Percentiles rank a stretch among this genome's conserved stretches.
Evolutionary conservation across 2,888 invertebrate species (phyloP).

Genomic region (Dolichomitus sp.): DNA sequence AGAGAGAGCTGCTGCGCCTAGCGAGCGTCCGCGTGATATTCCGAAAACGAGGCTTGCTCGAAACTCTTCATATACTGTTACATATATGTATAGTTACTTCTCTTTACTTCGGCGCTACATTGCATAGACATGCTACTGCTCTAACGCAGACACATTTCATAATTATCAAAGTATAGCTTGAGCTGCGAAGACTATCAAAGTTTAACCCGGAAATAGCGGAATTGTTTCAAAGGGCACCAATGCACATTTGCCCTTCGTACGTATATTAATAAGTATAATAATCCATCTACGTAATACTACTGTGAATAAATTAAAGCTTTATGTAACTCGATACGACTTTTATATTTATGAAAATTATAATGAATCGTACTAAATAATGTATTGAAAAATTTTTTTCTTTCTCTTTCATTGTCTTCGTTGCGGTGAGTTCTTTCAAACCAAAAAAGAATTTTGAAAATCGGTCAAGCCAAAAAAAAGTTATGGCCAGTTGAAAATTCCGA

Average conservation of each 20-base stretch:
- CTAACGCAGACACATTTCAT: conserved; percentile 37
- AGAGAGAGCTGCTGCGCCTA: conserved; percentile 41
- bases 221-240: background rate
- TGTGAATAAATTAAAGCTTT: too few species aligned
- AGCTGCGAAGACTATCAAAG: background rate
- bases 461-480: too few species aligned
- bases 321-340: too few species aligned
- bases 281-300: too few species aligned
- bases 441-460: too few species aligned
- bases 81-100: background rate
- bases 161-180: conserved; percentile 40
- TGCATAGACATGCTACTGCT: background rate
- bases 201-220: background rate
- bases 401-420: too few species aligned
- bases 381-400: too few species aligned
- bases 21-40: conserved; percentile 51
- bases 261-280: background rate
- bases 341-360: too few species aligned
- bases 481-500: too few species aligned
- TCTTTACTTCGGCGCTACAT: conserved; percentile 1
- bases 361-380: too few species aligned
- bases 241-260: background rate
- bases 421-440: too few species aligned
- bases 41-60: conserved; percentile 60
- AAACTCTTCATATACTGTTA: conserved; percentile 52